A percentile compares a stretch with the other conserved stretches of the same genome.
Evolutionary conservation across 1,140 invertebrate species (phyloP).

Genomic region (Zaprionus vittiger): DNA sequence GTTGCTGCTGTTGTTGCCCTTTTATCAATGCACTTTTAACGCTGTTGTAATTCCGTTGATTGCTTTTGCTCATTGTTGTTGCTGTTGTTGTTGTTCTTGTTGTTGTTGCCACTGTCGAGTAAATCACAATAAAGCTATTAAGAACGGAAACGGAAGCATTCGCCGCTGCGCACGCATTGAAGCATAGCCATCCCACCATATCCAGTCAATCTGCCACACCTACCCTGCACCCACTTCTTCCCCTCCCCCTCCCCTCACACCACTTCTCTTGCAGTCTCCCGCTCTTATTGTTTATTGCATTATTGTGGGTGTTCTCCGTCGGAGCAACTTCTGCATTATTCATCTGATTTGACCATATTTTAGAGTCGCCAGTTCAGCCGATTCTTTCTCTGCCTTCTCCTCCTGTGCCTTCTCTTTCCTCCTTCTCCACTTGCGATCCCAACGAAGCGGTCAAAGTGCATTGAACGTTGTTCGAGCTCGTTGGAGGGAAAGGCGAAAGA

Average conservation of each 20-base stretch:
- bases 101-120: constrained; percentile 58
- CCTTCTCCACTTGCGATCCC: constrained; percentile 8
- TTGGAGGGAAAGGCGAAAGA: too few relatives aligned
- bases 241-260: not conserved
- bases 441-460: constrained; percentile 48
- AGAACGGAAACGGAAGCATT: constrained; percentile 83
- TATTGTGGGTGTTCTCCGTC: constrained; percentile 24
- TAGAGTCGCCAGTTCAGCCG: constrained; percentile 16
- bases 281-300: constrained; percentile 48
- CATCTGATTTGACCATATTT: constrained; percentile 38
- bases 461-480: constrained; percentile 24
- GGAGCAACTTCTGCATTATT: constrained; percentile 40
- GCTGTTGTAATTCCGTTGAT: constrained; percentile 78
- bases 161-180: constrained; percentile 80
- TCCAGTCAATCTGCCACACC: constrained; percentile 47
- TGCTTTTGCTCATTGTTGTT: constrained; percentile 61
- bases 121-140: constrained; percentile 84
- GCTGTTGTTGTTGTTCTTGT: constrained; percentile 21
- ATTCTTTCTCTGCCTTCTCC: not conserved
- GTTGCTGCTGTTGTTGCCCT: constrained; percentile 59
- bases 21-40: constrained; percentile 74
- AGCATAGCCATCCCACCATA: constrained; percentile 77
- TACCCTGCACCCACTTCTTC: constrained; percentile 4
- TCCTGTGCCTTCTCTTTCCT: not conserved
- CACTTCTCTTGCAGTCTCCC: not conserved